A percentile compares a stretch with the other conserved stretches of the same genome.
These are phyloP conservation scores for Cynodonichthys magdalenae DNA, from an alignment of 2,797 vertebrate species.

Conservation along the genomic window DNA sequence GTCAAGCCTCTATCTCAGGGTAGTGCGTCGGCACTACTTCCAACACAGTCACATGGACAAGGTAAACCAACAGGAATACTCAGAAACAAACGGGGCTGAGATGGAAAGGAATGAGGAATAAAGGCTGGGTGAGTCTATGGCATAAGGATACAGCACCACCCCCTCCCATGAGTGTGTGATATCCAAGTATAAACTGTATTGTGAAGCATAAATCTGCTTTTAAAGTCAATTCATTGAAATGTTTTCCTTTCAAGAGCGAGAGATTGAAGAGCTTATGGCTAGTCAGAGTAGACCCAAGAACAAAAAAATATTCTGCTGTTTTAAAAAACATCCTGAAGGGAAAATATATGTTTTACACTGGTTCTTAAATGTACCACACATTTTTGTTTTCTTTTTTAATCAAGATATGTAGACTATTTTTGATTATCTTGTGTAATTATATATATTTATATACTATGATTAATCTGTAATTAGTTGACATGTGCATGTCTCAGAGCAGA, in stretches of 20 bases:
- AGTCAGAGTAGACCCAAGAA: no score
- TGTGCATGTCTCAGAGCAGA: no score
- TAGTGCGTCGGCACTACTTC: constrained; percentile 45
- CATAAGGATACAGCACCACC: constrained; percentile 41
- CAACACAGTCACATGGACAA: constrained; percentile 47
- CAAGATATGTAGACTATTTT: no score
- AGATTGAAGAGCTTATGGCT: no score
- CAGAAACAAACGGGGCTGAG: constrained; percentile 47
- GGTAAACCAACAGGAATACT: constrained; percentile 67
- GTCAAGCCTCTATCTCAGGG: constrained; percentile 69
- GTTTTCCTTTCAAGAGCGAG: background rate
- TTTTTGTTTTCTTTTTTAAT: no score
- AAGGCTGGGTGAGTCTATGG: constrained; percentile 5
- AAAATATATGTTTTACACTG: no score
- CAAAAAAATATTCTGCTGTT: no score
- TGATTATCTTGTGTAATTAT: no score
- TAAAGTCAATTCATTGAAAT: background rate
- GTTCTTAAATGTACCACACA: no score
- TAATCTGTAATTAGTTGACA: no score
- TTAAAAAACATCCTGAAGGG: no score
- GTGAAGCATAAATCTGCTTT: background rate
- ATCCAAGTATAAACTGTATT: background rate
- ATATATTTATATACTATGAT: no score
- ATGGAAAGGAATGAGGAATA: constrained; percentile 43
- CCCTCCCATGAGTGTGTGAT: constrained; percentile 23